Evolutionary conservation across 2,797 vertebrate genomes (phyloP), one percentile per base, ranked within the genome.

Genomic region (Linurgus olivaceus): DNA sequence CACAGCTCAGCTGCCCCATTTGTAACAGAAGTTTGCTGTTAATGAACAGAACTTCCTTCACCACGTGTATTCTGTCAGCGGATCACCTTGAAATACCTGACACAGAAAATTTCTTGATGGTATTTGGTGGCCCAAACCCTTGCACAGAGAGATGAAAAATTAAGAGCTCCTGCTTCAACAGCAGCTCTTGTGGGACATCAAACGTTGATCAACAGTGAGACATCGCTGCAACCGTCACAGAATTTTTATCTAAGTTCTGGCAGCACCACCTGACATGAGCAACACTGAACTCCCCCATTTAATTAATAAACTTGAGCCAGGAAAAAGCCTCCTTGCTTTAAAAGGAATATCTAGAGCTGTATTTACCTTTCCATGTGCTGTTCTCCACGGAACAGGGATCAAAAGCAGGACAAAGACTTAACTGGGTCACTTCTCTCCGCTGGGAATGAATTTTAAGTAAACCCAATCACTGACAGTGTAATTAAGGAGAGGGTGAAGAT

Each of bases 21-120:
- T 54, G 12, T 31, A 73, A 58, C 16, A 66, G 13, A 63, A 61
- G 7, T 14, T 58, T 54, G 29, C 47, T 33, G 4, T 12, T 51
- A 63, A 71, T 48, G 37, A 86, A 20, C 7, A 72, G 5, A 52
- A 28, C 11, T 52, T 58, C 61, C 50, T 42, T 63, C 73, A 28
- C 24, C 31, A 67, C 0, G 0, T 4, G 24, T 2, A 16, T 35
- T 66, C 63, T 71, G 44, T 4, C 52, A 77, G 13, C 8, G 18
- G 8, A 35, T 70, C n/a, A 13, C 58, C 68, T 52, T 6, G 44
- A 72, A 80, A 66, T 1, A 42, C 18, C 3, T 20, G 52, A 14
- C 8, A 71, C 12, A 28, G 17, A 40, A 83, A 55, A 29, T 42
- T 80, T 55, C n/a, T 35, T 35, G 26, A n/a, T n/a, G 48, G 3